phyloP scores from a whole-genome alignment of 2,113 vertebrate species.

The Pluvialis apricaria region DNA sequence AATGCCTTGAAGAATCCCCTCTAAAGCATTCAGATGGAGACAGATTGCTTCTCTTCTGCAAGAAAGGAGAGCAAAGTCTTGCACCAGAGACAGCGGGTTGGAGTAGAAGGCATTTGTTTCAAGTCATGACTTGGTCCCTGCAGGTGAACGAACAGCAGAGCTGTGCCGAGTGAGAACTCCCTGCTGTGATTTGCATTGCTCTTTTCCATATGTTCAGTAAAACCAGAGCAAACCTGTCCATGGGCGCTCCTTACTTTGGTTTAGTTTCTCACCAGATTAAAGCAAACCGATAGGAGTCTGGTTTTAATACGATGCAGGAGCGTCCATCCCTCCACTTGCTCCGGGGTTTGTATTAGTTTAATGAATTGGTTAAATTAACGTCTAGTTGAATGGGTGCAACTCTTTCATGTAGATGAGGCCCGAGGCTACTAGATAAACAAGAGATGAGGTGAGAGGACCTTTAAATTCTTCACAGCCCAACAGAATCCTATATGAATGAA shows the following conservation, averaged over 20 bases:
- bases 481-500: not conserved
- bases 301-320: not conserved
- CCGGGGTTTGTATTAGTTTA: not conserved
- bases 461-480: slow-evolving; percentile 18
- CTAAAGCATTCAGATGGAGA: not conserved
- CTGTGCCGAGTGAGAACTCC: slow-evolving; percentile 12
- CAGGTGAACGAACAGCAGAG: not conserved
- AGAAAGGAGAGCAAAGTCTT: not conserved
- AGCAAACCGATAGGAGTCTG: not conserved
- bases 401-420: slow-evolving; percentile 39
- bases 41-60: not conserved
- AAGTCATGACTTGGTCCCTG: not conserved
- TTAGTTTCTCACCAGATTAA: slow-evolving; percentile 62
- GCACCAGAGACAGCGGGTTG: not conserved
- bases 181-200: slow-evolving; percentile 29
- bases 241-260: not conserved
- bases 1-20: not conserved
- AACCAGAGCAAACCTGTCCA: slow-evolving; percentile 53
- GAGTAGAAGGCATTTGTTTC: not conserved
- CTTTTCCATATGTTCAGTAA: not conserved
- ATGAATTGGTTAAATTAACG: slow-evolving; percentile 53
- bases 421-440: slow-evolving; percentile 33
- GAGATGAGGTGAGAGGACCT: slow-evolving; percentile 29
- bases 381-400: slow-evolving; percentile 6
- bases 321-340: not conserved